Base-by-base conservation (phyloP, 2,797 vertebrate species). In the Hydrocynus forskahlii region DNA sequence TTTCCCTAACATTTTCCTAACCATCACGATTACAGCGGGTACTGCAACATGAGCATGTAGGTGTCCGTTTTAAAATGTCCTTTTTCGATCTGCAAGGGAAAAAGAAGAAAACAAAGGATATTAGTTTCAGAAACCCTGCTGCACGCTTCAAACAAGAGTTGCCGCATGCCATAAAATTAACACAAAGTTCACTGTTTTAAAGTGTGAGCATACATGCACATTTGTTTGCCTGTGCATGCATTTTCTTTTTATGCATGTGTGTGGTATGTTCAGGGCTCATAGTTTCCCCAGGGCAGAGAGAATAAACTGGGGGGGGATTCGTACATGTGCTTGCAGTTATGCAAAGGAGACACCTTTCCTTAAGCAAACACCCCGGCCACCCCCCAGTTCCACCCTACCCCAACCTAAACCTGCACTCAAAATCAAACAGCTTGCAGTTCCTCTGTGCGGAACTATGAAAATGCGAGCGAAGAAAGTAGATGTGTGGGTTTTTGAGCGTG, bases 1-100 rank as follows among this genome's bases (percentile, higher is more conserved):
- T 94, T 94, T 87, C 90, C 90, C 88, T 94, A 91, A 94, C 93
- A 95, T 95, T 96, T 94, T 95, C 94, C 94, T 94, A 95, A 95
- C 94, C 92, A 91, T 96, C 94, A 90, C 89, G n/a, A 54, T 92
- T 91, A 95, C 95, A 96, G 95, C 73, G 67, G 93, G 90, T 92
- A 89, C 92, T 95, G 95, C 87, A 93, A 92, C 88, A 86, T 59
- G 95, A 95, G 91, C 86, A 89, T 93, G 93, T 92, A 94, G 94
- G 92, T 87, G 92, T 92, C 95, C 89, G 83, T 84, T 84, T 63
- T 89, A 88, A 88, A 89, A 90, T 82, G 78, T 87, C 94, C 89
- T 92, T 83, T 90, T 82, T 79, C 35, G 87, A 96, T 93, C 96
- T 98, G 94, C 19, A 93, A 94, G 86, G 89, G 86, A 89, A 84